Evolutionary conservation across 1,140 invertebrate genomes (phyloP), one percentile per base, ranked within the genome.

Genomic region (Tetraneura akinire): DNA sequence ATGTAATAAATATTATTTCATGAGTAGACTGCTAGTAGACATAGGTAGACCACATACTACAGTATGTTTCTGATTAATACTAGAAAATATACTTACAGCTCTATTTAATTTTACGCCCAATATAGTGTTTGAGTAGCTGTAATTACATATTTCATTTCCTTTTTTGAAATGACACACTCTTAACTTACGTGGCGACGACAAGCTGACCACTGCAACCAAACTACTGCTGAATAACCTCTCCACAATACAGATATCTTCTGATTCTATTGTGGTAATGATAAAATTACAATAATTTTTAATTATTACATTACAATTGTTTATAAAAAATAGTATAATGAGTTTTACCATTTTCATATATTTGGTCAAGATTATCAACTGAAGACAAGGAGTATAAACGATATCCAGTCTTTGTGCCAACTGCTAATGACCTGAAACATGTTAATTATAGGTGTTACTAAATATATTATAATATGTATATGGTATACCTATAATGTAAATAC

Each of bases 141-240:
- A 98, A 86, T 97, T 96, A 87, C 97, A 98, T 85, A 99, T 99
- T 88, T 99, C 97, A 74, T 95, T 97, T 81, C 96, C 95, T 86
- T 97, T 98, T 85, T 97, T 97, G 87, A 98, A 99, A 87, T 99
- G 97, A 86, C 95, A 98, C 42, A 99, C 96, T 88, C 94, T 94
- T 23, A 98, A 88, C 87, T 94, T 98, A 83, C 98, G 89, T 64
- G 97, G 96, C 57, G 95, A 93, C 82, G 92, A 91, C 81, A 96
- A 89, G 83, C 94, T 95, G 74, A 99, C 98, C 83, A 99, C 90
- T 29, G 96, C 96, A 83, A 99, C 95, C 82, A 99, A 88, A 83
- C 96, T 98, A 85, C 96, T 98, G 86, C 95, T 96, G 87, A 99
- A 99, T 55, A 99, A 88, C 68, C 97, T 89, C 86, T 99, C 98